Evolutionary conservation across 64 coral and sea anemone species (phyloP).

Genomic region (Hydrozoanthus tunicans): DNA sequence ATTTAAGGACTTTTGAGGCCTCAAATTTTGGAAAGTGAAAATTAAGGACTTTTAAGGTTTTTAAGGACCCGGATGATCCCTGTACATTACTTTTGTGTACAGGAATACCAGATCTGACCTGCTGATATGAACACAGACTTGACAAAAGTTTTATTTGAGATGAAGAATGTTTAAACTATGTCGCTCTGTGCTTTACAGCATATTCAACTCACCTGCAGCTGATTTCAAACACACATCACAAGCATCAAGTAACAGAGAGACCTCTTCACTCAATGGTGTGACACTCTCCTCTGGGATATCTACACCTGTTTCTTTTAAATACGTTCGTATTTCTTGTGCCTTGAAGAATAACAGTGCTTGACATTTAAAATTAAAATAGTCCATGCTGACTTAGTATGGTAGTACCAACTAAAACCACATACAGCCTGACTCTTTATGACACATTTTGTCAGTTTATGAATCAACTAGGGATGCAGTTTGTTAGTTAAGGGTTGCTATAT

Average conservation of each 20-base stretch:
- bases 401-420: neutral
- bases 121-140: no score
- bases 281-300: conserved; percentile 82
- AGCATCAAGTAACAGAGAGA: conserved; percentile 70
- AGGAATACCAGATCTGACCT: no score
- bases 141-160: no score
- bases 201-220: conserved; percentile 57
- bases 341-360: conserved; percentile 10
- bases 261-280: conserved; percentile 73
- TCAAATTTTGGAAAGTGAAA: no score
- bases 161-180: neutral
- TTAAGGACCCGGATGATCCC: no score
- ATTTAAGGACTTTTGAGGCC: no score
- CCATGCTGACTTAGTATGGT: neutral
- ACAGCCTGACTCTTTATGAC: no score
- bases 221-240: conserved; percentile 82
- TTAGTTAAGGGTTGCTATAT: no score
- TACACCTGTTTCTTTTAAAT: conserved; percentile 70
- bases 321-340: conserved; percentile 83
- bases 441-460: no score
- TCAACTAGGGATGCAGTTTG: no score
- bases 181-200: neutral
- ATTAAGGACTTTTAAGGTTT: no score
- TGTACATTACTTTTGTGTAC: no score
- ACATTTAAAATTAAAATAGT: neutral